Evolutionary conservation across 2,113 vertebrate species (phyloP).

Genomic region (Dromas ardeola): DNA sequence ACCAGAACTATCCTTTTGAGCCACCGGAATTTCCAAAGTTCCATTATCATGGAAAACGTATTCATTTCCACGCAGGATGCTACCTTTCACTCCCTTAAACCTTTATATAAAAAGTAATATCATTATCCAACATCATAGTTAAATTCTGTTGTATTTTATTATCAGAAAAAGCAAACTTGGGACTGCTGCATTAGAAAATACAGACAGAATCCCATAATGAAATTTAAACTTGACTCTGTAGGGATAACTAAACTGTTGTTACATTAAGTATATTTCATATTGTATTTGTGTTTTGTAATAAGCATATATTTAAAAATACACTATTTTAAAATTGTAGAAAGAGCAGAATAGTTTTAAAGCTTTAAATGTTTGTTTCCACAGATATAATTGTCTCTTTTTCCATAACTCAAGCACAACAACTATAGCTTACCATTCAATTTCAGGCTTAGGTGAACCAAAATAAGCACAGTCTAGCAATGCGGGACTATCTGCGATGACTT

Average conservation of each 20-base stretch:
- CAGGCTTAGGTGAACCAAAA: conserved; percentile 93
- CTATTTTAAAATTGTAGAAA: background rate
- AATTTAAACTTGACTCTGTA: background rate
- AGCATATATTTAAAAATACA: background rate
- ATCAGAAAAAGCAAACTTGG: background rate
- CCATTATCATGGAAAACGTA: conserved; percentile 90
- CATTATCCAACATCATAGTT: background rate
- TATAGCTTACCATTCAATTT: conserved; percentile 87
- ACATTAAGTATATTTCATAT: background rate
- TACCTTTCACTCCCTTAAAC: conserved; percentile 89
- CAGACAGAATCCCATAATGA: background rate
- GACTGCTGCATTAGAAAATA: background rate
- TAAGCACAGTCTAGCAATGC: conserved; percentile 87
- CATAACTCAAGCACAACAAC: background rate
- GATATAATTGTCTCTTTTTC: background rate
- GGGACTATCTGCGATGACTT: conserved; percentile 86
- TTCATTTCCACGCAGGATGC: conserved; percentile 82
- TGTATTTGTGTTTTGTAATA: fast-evolving
- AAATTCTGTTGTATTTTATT: background rate
- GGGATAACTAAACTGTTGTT: background rate
- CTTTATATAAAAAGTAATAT: conserved; percentile 69
- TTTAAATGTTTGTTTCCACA: background rate
- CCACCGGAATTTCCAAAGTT: conserved; percentile 87
- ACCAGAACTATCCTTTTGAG: conserved; percentile 83
- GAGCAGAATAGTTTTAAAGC: background rate